Conservation (phyloP, 2,113 vertebrate genomes). For the Phylloscopus trochilus region DNA sequence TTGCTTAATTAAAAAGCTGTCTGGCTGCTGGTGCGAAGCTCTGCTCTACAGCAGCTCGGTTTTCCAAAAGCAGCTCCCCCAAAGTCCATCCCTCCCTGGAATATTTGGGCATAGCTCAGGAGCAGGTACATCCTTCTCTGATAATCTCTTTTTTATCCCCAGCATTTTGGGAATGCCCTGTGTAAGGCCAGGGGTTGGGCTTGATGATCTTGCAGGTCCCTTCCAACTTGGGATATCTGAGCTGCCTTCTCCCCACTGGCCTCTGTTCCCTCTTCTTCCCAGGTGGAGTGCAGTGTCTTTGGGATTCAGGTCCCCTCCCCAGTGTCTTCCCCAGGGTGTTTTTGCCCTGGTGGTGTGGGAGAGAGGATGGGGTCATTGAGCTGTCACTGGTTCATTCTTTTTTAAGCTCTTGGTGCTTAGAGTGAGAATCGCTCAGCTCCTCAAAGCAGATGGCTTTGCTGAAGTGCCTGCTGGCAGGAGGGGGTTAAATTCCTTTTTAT, state of each 20-base stretch:
- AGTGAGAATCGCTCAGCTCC: neutral
- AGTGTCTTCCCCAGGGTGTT: neutral
- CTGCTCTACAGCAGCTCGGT: neutral
- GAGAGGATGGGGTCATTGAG: neutral
- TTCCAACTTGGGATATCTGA: neutral
- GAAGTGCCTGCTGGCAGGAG: neutral
- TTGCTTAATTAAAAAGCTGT: constrained; percentile 53
- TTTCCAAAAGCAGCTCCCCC: neutral
- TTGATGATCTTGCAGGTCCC: neutral
- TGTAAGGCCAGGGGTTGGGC: neutral
- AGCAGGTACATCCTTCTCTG: fast-evolving
- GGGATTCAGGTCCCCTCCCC: neutral
- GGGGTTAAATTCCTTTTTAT: constrained; percentile 67
- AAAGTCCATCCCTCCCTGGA: neutral
- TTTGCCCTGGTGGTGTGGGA: neutral
- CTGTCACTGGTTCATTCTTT: neutral
- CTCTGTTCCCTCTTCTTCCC: fast-evolving
- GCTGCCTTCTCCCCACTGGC: neutral
- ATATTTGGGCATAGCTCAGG: neutral
- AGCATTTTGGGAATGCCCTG: neutral
- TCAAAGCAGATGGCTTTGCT: neutral
- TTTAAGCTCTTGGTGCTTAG: neutral
- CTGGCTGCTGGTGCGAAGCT: neutral
- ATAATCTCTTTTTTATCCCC: neutral
- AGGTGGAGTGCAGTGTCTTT: neutral